Conservation (phyloP, 2,888 invertebrate genomes). For the Meghimatium bilineatum region DNA sequence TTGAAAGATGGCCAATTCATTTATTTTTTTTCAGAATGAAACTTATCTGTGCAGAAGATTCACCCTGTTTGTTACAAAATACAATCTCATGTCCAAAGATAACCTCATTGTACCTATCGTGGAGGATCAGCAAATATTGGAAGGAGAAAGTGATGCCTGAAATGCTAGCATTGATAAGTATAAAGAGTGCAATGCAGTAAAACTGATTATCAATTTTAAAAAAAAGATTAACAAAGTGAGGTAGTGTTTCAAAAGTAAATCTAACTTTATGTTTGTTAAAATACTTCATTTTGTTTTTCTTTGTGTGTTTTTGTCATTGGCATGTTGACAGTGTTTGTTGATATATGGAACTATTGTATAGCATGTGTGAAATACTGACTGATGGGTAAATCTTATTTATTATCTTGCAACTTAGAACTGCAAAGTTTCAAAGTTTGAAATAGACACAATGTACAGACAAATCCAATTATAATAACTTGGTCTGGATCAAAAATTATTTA, state of each 20-base stretch:
- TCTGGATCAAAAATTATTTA: too few species aligned
- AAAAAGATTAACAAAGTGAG: too few species aligned
- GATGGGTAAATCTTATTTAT: neutral
- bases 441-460: neutral
- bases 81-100: constrained; percentile 98
- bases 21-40: constrained; percentile 82
- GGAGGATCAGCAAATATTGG: constrained; percentile 67
- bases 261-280: too few species aligned
- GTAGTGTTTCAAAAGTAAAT: too few species aligned
- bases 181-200: too few species aligned
- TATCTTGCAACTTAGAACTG: neutral
- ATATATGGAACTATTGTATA: neutral
- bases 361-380: neutral
- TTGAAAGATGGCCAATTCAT: neutral
- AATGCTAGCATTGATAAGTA: neutral
- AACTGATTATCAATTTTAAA: too few species aligned
- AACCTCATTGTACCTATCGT: constrained; percentile 98
- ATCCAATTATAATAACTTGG: too few species aligned
- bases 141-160: constrained; percentile 68
- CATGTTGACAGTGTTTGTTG: neutral
- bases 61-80: constrained; percentile 98
- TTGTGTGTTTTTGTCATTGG: too few species aligned
- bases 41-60: constrained; percentile 95
- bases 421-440: neutral
- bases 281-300: too few species aligned